Conservation (phyloP, 2,888 invertebrate genomes). For the Hirtodrosophila trivittata region DNA sequence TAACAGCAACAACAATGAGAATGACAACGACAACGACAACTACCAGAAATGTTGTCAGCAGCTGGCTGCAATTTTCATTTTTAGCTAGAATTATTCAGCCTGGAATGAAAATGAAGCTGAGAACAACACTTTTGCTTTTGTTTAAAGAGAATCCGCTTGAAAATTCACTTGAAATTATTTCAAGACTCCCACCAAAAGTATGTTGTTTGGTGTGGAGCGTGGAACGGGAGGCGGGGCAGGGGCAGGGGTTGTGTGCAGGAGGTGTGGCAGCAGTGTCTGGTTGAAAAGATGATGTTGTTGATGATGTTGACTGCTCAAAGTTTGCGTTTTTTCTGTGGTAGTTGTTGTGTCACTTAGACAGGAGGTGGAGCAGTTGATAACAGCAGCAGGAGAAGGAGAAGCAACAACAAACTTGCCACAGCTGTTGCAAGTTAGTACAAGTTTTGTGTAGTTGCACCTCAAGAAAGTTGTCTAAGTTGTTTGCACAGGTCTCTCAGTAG, state of each 20-base stretch:
- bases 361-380: background rate
- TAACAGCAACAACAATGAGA: constrained; percentile 1
- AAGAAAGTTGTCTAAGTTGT: constrained; percentile 49
- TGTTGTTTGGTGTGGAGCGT: too few species aligned
- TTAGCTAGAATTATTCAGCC: constrained; percentile 65
- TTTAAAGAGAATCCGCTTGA: constrained; percentile 30
- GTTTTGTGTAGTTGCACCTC: constrained; percentile 50
- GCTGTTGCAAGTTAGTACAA: constrained; percentile 49
- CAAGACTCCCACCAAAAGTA: background rate
- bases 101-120: constrained; percentile 43
- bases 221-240: too few species aligned
- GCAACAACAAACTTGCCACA: constrained; percentile 29
- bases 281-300: constrained; percentile 25
- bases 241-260: background rate
- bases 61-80: constrained; percentile 58
- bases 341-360: background rate
- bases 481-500: constrained; percentile 21
- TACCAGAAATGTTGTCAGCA: constrained; percentile 49
- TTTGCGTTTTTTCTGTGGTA: background rate
- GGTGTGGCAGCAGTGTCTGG: background rate
- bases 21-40: constrained; percentile 9
- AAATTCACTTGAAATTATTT: constrained; percentile 42
- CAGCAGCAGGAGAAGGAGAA: constrained; percentile 5
- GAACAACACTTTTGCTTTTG: constrained; percentile 72
- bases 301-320: constrained; percentile 36